Conservation (phyloP, 2,888 invertebrate species). For the Brachylomia viminalis region DNA sequence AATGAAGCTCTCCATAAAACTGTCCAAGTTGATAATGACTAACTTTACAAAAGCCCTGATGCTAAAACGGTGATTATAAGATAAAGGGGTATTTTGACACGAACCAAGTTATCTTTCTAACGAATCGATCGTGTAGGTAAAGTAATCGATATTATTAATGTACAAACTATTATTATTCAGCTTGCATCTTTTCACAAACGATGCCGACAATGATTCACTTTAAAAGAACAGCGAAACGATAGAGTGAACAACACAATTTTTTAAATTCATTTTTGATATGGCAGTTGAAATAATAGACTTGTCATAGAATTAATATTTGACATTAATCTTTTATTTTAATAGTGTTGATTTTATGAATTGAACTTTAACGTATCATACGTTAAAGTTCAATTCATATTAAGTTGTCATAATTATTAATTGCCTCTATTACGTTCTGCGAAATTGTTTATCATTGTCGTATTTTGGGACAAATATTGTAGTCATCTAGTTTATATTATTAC, state of each 20-base stretch:
- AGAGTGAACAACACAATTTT: constrained; percentile 56
- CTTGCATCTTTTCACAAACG: constrained; percentile 83
- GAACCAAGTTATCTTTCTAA: constrained; percentile 63
- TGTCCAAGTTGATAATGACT: constrained; percentile 18
- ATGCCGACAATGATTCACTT: constrained; percentile 82
- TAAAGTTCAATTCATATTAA: constrained; percentile 47
- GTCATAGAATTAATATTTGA: constrained; percentile 57
- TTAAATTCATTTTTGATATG: constrained; percentile 38
- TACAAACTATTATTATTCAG: constrained; percentile 83
- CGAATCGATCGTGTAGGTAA: constrained; percentile 75
- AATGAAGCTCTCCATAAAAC: constrained; percentile 5
- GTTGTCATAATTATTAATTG: constrained; percentile 62
- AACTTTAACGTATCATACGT: constrained; percentile 57
- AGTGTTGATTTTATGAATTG: too few species aligned
- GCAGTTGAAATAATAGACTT: constrained; percentile 49
- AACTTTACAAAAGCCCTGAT: constrained; percentile 6
- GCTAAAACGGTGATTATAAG: constrained; percentile 16
- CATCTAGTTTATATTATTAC: constrained; percentile 26
- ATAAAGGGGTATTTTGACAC: constrained; percentile 36
- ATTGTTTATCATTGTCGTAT: constrained; percentile 44
- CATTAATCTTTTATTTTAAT: constrained; percentile 58
- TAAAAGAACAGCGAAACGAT: constrained; percentile 67
- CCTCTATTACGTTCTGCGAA: constrained; percentile 44
- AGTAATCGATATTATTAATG: constrained; percentile 74
- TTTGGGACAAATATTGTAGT: constrained; percentile 22